Evolutionary conservation across 2,113 vertebrate genomes (phyloP), one percentile per base, ranked within the genome.

Genomic region (Dipodomys ordii): DNA sequence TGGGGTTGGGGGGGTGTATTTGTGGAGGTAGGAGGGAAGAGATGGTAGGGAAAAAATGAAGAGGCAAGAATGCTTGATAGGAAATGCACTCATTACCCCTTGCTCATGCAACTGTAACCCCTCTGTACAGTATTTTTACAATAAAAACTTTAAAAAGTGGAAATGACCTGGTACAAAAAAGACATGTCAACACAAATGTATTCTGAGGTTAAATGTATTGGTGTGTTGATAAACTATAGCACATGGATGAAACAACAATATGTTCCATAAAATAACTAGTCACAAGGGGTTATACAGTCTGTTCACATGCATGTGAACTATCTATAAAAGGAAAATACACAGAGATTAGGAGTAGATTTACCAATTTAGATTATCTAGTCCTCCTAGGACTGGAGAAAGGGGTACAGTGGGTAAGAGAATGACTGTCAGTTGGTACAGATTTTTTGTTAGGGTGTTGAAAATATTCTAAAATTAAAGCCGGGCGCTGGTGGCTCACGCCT

Each of bases 181-280:
- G 65, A 60, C 49, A 44, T 60, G 30, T 28, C 76, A 74, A n/a
- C 16, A 64, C 20, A 87, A 46, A 74, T 81, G 77, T 32, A 80
- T 53, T 87, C 22, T 88, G 39, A 64, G 35, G 49, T 83, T 94
- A 73, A 80, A 91, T 83, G 11, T n/a, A 87, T 49, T 62, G 10
- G 78, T 30, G 62, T 39, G 12, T 6, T 44, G 23, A 32, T 81
- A n/a, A 16, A 67, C n/a, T 72, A 72, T 71, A 60, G 28, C 74
- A 44, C 15, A 30, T 64, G n/a, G n/a, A 69, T 68, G 77, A 90
- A 81, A 7, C 16, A 65, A 73, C 15, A 77, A 83, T 71, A 53
- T 92, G n/a, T 20, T 91, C 39, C n/a, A 76, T 77, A 27, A 79
- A 79, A 88, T 18, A 88, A 12, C 1, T n/a, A 83, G 65, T 72